Evolutionary conservation across 2,888 invertebrate genomes (phyloP), one percentile per base, ranked within the genome.

Genomic region (Erpobdella octoculata): DNA sequence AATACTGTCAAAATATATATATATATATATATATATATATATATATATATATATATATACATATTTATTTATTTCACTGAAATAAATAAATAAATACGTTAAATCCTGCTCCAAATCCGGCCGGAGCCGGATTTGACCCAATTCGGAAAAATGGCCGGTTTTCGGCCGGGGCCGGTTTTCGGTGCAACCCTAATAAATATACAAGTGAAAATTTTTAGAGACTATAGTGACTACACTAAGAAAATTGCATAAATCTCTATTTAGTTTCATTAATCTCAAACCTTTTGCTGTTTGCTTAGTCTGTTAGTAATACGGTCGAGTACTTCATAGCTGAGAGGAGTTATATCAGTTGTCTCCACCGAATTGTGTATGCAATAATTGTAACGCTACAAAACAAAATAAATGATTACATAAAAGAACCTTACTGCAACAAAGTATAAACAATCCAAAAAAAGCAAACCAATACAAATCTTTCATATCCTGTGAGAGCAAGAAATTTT

Each of bases 351-450:
- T 18, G 69, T 69, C 36, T 58, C 58, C 4, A 69, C 36, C n/a
- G 58, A 33, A 46, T 69, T 69, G 58, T 69, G 33, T 9, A 69
- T 31, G 58, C 69, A 69, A 58, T 69, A 69, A 58, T 69, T 69
- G 69, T 69, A 69, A 15, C 69, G n/a, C 69, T 69, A 58, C 31
- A 35, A 61, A 41, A 41, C n/a, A 41, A 41, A 15, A 15, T 41
- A 41, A 41, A 41, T 12, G n/a, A 41, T 41, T 41, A 15, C n/a
- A 41, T 41, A 15, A 41, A 41, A 18, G 12, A 41, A 41, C n/a
- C n/a, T 15, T 41, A 41, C 12, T 15, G 12, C 46, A 15, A 15
- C n/a, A 41, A 15, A 41, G 12, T 41, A 15, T 15, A 15, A 18
- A 41, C n/a, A 18, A 12, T 15, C 12, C n/a, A 18, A 25, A 61